A percentile compares a stretch with the other conserved stretches of the same genome.
These are phyloP conservation scores for Anoncus sp. DNA, from an alignment of 2,888 invertebrate genomes.

Conservation along the genomic window DNA sequence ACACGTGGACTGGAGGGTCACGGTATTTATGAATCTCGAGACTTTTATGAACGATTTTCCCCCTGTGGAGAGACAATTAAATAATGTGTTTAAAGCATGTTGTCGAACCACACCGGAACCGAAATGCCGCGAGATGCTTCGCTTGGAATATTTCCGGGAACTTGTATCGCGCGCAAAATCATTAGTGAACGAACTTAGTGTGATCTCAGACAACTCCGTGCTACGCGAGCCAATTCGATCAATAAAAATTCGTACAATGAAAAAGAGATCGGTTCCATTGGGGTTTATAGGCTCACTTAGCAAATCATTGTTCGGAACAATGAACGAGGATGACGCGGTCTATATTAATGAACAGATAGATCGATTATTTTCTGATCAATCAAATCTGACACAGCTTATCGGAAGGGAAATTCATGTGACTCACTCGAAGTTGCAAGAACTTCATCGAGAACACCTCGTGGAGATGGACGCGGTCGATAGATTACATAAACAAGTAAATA, in stretches of 20 bases:
- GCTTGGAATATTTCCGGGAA: neutral
- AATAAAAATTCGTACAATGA: no score
- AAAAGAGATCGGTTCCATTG: constrained; percentile 19
- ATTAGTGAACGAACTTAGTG: neutral
- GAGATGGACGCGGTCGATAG: neutral
- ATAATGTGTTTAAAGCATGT: neutral
- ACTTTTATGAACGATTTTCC: constrained; percentile 1
- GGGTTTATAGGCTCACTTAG: constrained; percentile 25
- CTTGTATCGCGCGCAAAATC: neutral
- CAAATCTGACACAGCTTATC: constrained; percentile 21
- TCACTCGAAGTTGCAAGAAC: neutral
- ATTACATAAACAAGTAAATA: neutral
- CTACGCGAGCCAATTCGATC: neutral
- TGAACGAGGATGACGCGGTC: constrained; percentile 11
- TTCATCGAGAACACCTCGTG: constrained; percentile 13
- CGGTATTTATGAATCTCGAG: constrained; percentile 4
- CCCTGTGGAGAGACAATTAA: neutral
- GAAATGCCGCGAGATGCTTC: neutral
- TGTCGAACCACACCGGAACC: neutral
- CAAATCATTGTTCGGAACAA: constrained; percentile 22
- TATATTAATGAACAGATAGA: constrained; percentile 26
- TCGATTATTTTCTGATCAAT: constrained; percentile 15
- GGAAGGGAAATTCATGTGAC: constrained; percentile 15
- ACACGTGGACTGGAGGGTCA: constrained; percentile 25
- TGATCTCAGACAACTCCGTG: neutral